Base-by-base conservation (phyloP, 2,797 vertebrate species). In the Trachurus trachurus region DNA sequence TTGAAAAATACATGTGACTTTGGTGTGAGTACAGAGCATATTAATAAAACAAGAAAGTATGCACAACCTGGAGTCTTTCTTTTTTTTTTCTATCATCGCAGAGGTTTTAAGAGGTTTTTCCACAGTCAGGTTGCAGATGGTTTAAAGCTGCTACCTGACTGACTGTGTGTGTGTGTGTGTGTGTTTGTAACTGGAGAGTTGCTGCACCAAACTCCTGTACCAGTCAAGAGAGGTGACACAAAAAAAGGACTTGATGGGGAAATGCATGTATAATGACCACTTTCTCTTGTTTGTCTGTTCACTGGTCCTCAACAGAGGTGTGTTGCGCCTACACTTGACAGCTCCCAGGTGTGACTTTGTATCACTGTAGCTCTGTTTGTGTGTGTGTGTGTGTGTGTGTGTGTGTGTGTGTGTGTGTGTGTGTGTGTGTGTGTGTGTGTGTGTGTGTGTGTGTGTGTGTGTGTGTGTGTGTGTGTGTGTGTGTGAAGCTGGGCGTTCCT, bases 11-110 rank as follows among this genome's bases (percentile, higher is more conserved):
- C 76, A 92, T 91, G 90, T 42, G 66, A 74, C 84, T 74, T 83
- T 65, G 50, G 75, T 81, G 77, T 74, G 85, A 87, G 89, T 57
- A 87, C 81, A 85, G 85, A 86, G 74, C 67, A 49, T 85, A 92
- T 93, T 75, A 93, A 92, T 93, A 94, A 92, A 93, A 88, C 89
- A 94, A 72, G 76, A 90, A 66, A 50, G 17, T 54, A 74, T 31
- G 21, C 77, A 83, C 60, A 81, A 80, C 37, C 80, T 88, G 80
- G 63, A 70, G 50, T 72, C 37, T 52, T 58, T 54, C 68, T 37
- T 58, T 68, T 12, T 62, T 49, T 40, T 39, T 39, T 12, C 26
- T 49, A 52, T 58, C 56, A 71, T 65, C 65, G 61, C 59, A 45
- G 58, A 70, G 59, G 67, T 52, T 89, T 79, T 57, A 42, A 74